phyloP scores from a whole-genome alignment of 2,888 invertebrate species.

The Brachyopa scutellaris region DNA sequence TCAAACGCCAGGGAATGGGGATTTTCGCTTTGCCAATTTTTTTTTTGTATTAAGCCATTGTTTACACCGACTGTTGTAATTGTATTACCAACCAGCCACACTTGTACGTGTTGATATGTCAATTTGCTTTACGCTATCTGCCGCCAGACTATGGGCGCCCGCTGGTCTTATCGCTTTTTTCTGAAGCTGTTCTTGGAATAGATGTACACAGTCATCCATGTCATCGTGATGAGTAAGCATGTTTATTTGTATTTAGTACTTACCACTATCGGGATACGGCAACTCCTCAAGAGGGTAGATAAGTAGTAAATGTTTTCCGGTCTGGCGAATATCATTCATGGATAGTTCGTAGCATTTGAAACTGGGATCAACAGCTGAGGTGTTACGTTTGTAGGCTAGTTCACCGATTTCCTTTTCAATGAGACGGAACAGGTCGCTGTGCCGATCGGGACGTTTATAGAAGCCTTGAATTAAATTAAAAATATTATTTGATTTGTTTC shows the following conservation, averaged over 20 bases:
- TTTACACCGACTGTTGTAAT: conserved; percentile 22
- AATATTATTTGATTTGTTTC: too few relatives aligned
- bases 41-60: too few relatives aligned
- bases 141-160: conserved; percentile 34
- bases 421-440: conserved; percentile 83
- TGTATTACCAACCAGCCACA: conserved; percentile 15
- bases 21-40: conserved; percentile 23
- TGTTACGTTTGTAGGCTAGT: conserved; percentile 80
- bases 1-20: background rate
- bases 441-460: conserved; percentile 81
- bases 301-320: conserved; percentile 84
- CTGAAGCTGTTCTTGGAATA: conserved; percentile 14
- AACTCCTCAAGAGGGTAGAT: conserved; percentile 82
- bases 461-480: conserved; percentile 76
- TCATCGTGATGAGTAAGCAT: conserved; percentile 27
- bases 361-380: conserved; percentile 60
- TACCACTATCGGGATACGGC: conserved; percentile 80
- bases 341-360: conserved; percentile 82
- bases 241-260: conserved; percentile 77
- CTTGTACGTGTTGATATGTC: conserved; percentile 50
- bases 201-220: background rate
- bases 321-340: conserved; percentile 84
- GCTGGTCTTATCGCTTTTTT: conserved; percentile 17
- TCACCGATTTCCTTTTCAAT: conserved; percentile 83
- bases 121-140: conserved; percentile 21